A percentile compares a stretch with the other conserved stretches of the same genome.
Evolutionary conservation across 2,797 vertebrate species (phyloP).

Genomic region (Apodemus agrarius): DNA sequence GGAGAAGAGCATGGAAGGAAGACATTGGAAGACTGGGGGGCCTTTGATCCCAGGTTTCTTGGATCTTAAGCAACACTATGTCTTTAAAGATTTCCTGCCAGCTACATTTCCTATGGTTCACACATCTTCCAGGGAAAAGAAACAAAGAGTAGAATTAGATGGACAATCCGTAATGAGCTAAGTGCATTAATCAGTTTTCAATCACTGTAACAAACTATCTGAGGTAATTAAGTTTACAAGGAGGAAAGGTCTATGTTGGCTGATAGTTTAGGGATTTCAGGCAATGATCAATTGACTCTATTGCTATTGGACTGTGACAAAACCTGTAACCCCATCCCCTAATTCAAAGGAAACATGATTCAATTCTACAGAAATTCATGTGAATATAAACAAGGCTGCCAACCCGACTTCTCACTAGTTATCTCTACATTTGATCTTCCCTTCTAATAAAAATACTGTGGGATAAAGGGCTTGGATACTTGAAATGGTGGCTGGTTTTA

Average conservation of each 20-base stretch:
- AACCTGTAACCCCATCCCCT: background rate
- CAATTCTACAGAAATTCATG: background rate
- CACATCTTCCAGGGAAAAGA: background rate
- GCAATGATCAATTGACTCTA: background rate
- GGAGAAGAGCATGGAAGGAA: background rate
- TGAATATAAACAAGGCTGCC: background rate
- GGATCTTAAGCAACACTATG: constrained; percentile 19
- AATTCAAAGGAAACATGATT: background rate
- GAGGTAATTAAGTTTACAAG: background rate
- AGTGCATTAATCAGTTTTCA: background rate
- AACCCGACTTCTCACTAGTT: background rate
- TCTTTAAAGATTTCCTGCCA: constrained; percentile 46
- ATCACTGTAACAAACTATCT: background rate
- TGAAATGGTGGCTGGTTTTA: background rate
- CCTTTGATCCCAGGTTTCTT: constrained; percentile 45
- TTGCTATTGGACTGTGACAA: background rate
- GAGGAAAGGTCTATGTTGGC: background rate
- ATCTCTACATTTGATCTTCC: background rate
- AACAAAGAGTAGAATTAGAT: background rate
- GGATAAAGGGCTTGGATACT: background rate
- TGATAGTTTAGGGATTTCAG: background rate
- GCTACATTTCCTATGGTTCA: background rate
- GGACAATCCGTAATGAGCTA: background rate
- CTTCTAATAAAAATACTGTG: background rate
- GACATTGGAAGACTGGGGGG: background rate